Percentiles rank a stretch among this genome's conserved stretches.
phyloP scores from a whole-genome alignment of 2,113 vertebrate species.

The Oreochromis aureus region DNA sequence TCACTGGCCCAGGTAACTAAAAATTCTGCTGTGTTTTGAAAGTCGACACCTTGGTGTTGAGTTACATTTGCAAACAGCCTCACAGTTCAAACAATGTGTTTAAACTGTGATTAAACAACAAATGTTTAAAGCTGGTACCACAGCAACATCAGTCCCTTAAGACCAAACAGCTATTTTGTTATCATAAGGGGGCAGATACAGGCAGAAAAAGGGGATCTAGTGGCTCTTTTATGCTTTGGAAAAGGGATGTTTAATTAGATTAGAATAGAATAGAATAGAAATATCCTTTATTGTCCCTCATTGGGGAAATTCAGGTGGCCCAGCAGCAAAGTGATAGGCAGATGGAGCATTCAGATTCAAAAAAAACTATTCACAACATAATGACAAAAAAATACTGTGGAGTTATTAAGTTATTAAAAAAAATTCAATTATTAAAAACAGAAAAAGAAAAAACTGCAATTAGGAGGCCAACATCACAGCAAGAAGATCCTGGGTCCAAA shows the following conservation, averaged over 20 bases:
- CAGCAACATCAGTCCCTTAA: not conserved
- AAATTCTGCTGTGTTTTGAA: not conserved
- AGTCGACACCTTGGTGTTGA: not conserved
- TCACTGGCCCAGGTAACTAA: not conserved
- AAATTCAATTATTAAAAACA: not conserved
- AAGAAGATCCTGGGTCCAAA: not conserved
- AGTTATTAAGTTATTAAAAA: not conserved
- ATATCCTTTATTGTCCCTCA: not conserved
- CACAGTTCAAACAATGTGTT: not conserved
- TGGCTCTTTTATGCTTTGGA: not conserved
- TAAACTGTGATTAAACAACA: not conserved
- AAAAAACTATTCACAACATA: not conserved
- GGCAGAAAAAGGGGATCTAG: not conserved
- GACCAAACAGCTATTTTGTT: not conserved
- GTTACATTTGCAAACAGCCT: not conserved
- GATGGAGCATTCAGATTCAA: not conserved
- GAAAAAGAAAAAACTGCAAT: not conserved
- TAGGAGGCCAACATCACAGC: not conserved
- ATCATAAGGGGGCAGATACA: not conserved
- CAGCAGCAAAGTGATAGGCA: not conserved
- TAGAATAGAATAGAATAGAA: not conserved
- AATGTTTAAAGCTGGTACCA: not conserved
- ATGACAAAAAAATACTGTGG: not conserved
- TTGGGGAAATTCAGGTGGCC: not conserved
- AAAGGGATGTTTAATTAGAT: not conserved